These are phyloP conservation scores for Rhagium mordax DNA, from an alignment of 2,888 invertebrate genomes.

Conservation along the genomic window DNA sequence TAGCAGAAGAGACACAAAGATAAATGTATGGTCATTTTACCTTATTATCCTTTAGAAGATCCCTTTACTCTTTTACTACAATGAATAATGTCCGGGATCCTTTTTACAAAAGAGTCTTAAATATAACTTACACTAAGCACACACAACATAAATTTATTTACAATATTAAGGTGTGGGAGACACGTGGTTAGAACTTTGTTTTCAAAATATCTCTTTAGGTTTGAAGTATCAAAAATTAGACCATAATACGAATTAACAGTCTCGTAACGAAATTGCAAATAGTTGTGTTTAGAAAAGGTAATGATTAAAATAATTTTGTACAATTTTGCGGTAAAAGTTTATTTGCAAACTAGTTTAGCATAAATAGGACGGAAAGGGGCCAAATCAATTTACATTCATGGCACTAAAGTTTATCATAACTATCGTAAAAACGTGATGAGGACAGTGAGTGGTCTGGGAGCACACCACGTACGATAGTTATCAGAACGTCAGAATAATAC, in stretches of 20 bases:
- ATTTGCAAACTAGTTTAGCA: background rate
- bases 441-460: conserved; percentile 10
- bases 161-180: background rate
- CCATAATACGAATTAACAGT: background rate
- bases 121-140: conserved; percentile 24
- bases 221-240: background rate
- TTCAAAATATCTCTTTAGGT: background rate
- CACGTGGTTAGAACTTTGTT: background rate
- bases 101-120: conserved; percentile 9
- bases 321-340: background rate
- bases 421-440: background rate
- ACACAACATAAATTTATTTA: conserved; percentile 17
- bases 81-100: conserved; percentile 17
- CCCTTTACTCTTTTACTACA: conserved; percentile 18
- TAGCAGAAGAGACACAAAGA: conserved; percentile 15
- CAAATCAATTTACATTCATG: conserved; percentile 4
- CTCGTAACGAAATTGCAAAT: background rate
- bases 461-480: conserved; percentile 31
- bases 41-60: conserved; percentile 22
- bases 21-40: conserved; percentile 25
- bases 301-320: background rate
- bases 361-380: background rate
- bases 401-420: conserved; percentile 5
- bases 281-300: background rate
- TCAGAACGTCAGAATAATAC: conserved; percentile 43